Percentiles rank a stretch among this genome's conserved stretches.
phyloP scores from a whole-genome alignment of 1,140 invertebrate species.

The Drosophila hydei region DNA sequence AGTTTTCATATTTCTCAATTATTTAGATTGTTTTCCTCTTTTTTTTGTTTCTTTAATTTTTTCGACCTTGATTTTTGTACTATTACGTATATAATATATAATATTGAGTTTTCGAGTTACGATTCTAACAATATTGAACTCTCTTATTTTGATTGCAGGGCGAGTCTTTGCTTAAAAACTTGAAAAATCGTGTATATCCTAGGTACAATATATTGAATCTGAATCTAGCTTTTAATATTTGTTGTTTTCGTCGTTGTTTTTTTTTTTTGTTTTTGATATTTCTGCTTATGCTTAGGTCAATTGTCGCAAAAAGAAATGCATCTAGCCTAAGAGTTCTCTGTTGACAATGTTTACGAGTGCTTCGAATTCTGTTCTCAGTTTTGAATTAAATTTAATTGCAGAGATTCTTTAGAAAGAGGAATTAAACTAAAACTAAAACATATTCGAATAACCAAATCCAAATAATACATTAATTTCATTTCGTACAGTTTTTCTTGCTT shows the following conservation, averaged over 20 bases:
- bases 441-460: conserved; percentile 36
- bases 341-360: conserved; percentile 45
- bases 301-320: conserved; percentile 21
- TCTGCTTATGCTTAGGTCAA: conserved; percentile 22
- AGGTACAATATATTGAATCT: conserved; percentile 6
- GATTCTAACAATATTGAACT: conserved; percentile 30
- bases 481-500: conserved; percentile 7
- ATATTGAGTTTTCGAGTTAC: conserved; percentile 47
- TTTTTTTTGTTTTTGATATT: not conserved
- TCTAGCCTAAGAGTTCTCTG: conserved; percentile 10
- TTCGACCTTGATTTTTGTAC: conserved; percentile 44
- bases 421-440: conserved; percentile 20
- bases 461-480: conserved; percentile 31
- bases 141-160: conserved; percentile 43
- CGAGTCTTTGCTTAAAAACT: conserved; percentile 30
- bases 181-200: conserved; percentile 5
- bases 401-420: conserved; percentile 42
- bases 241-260: conserved; percentile 9
- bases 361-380: conserved; percentile 20
- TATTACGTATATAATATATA: conserved; percentile 41
- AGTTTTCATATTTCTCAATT: conserved; percentile 24
- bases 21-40: not conserved
- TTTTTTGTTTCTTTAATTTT: conserved; percentile 21
- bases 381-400: conserved; percentile 2
- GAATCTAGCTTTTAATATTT: no score